Evolutionary conservation across 2,113 vertebrate genomes (phyloP), one percentile per base, ranked within the genome.

Genomic region (Tretioscincus oriximinensis): DNA sequence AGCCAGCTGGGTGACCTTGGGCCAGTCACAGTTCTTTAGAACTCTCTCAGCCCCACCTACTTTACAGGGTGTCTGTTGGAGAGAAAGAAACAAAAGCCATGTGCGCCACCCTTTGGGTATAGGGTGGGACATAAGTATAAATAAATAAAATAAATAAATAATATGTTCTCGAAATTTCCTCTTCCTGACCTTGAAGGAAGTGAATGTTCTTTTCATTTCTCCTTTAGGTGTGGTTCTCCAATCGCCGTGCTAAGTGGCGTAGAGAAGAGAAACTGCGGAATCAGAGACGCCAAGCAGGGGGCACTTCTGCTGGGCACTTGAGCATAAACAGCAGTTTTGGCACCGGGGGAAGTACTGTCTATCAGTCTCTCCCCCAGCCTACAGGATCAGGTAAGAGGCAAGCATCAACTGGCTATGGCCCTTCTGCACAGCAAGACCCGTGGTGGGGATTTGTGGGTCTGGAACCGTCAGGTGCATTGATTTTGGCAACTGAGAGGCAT

Each of bases 161-260:
- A 9, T 31, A 3, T 29, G 28, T 24, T 9, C 26, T 2, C 8
- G 10, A 41, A 75, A 29, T 29, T 66, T 24, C 35, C 2, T 16
- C 47, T 3, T 66, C 14, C 9, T 14, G 10, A 35, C 21, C 20
- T 11, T 16, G 29, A 29, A 12, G 51, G 54, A 7, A 58, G 16
- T 12, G 21, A 28, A 24, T 9, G 35, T 58, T 21, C 71, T n/a
- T 74, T 24, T 29, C 29, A 51, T 35, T 71, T 4, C 54, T 51
- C 28, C 65, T 74, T 80, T 84, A 97, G 96, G 96, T 97, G 76
- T 97, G 96, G 96, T 97, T 97, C 86, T 97, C 96, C 69, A 97
- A 97, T 82, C 95, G 96, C 78, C 94, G 96, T 91, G 96, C 96
- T 74, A 97, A 97, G 81, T 97, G 96, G 96, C 95, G 96, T 85